Percentiles rank a stretch among this genome's conserved stretches.
Conservation (phyloP, 2,113 vertebrate species). For the Seriola dumerili region DNA sequence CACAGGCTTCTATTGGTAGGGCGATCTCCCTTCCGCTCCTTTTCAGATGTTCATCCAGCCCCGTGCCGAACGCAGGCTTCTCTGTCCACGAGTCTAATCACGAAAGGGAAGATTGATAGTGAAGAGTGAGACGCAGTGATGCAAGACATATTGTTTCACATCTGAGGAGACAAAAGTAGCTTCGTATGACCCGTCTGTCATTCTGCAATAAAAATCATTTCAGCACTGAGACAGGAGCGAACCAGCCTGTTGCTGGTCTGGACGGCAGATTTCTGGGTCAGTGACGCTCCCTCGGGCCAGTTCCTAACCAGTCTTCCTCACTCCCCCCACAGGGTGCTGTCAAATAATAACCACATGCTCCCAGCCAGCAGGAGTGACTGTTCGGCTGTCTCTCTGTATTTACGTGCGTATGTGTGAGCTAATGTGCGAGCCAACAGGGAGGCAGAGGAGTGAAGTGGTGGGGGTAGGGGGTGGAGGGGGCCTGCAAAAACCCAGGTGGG, state of each 20-base stretch:
- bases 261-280: conserved; percentile 54
- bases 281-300: background rate
- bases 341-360: conserved; percentile 71
- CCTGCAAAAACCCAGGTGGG: conserved; percentile 63
- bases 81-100: conserved; percentile 95
- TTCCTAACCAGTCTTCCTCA: conserved; percentile 17
- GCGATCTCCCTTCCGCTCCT: conserved; percentile 95
- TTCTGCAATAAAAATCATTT: background rate
- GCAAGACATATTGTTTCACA: background rate
- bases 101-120: background rate
- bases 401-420: conserved; percentile 14
- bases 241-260: conserved; percentile 40
- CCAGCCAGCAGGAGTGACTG: conserved; percentile 22
- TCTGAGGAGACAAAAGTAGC: background rate
- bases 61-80: conserved; percentile 96
- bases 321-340: conserved; percentile 15
- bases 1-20: conserved; percentile 94
- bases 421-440: background rate
- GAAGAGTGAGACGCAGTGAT: background rate
- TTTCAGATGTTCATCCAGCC: conserved; percentile 95
- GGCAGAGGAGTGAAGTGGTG: conserved; percentile 6
- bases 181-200: background rate
- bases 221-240: background rate
- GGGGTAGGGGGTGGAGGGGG: background rate
- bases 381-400: conserved; percentile 3